Evolutionary conservation across 2,113 vertebrate genomes (phyloP), one percentile per base, ranked within the genome.

Genomic region (Suncus etruscus): DNA sequence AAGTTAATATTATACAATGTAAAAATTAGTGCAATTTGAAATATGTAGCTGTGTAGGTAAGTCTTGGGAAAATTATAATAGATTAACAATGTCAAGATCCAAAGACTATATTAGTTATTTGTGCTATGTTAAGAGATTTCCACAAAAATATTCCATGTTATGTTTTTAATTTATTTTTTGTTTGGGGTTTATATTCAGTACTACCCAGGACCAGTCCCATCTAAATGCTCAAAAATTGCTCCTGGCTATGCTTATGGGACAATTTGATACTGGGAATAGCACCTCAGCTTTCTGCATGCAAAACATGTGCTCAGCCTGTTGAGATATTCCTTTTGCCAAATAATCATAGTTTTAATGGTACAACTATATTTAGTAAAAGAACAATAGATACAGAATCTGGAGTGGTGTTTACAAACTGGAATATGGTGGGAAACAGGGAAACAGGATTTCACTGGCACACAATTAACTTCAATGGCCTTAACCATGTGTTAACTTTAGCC

Each of bases 11-110:
- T 47, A 63, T 27, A n/a, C 11, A 58, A 27, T 31, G 24, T 31
- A 8, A 77, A n/a, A 89, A 39, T 77, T 65, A 63, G 29, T 70
- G 11, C 1, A n/a, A 69, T 68, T 48, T 75, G 22, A 24, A 22
- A 25, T 45, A 47, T 80, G n/a, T 31, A 81, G 4, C 24, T 78
- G 39, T 24, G 10, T 77, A 61, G 15, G 83, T 75, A 47, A 86
- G 10, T 73, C 45, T 92, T 75, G 18, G n/a, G 12, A 83, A 93
- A 87, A 6, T 88, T 83, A 72, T 29, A 1, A 74, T 70, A 31
- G 10, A 77, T 79, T 9, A 39, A 66, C 65, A 31, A 76, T 11
- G 10, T 11, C 88, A 91, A 25, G 10, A 76, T 2, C 20, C 4
- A 29, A 82, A 79, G 24, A n/a, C 11, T 78, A 72, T 65, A 29